Evolutionary conservation across 35 echinoderm and acorn worm genomes (phyloP).

Genomic region (Nesometra sesokonis): DNA sequence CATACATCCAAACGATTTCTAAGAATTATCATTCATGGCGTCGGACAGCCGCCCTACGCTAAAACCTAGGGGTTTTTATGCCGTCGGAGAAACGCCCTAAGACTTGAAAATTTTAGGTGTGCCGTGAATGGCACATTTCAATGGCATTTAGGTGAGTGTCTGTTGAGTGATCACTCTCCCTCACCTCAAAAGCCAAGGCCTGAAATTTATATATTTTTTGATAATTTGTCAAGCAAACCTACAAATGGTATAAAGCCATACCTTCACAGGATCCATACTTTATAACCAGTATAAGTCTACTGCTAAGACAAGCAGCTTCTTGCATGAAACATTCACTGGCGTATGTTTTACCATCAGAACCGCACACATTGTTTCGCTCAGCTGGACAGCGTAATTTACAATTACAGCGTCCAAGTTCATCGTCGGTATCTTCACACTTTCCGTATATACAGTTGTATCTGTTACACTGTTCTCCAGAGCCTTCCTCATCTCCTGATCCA

Average conservation of each 20-base stretch:
- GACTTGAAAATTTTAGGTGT: too few species aligned
- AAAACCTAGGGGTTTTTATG: too few species aligned
- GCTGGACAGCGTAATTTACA: constrained; percentile 79
- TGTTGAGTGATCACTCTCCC: too few species aligned
- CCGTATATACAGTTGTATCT: not conserved
- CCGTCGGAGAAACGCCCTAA: too few species aligned
- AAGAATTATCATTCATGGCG: too few species aligned
- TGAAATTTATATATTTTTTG: too few species aligned
- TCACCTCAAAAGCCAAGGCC: too few species aligned
- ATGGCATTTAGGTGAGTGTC: too few species aligned
- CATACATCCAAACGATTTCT: too few species aligned
- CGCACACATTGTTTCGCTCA: constrained; percentile 54
- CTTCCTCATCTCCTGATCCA: not conserved
- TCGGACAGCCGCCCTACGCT: too few species aligned
- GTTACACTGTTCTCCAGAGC: not conserved
- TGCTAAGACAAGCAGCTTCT: constrained; percentile 55
- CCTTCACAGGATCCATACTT: constrained; percentile 75
- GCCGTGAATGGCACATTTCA: too few species aligned
- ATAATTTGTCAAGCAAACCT: too few species aligned
- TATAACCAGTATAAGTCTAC: constrained; percentile 10
- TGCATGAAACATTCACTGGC: constrained; percentile 74
- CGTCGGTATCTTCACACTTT: not conserved
- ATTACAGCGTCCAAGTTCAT: not conserved
- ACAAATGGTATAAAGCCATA: constrained; percentile 7
- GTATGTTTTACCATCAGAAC: constrained; percentile 60